Evolutionary conservation across 2,888 invertebrate species (phyloP).

Genomic region (Slavum lentiscoides): DNA sequence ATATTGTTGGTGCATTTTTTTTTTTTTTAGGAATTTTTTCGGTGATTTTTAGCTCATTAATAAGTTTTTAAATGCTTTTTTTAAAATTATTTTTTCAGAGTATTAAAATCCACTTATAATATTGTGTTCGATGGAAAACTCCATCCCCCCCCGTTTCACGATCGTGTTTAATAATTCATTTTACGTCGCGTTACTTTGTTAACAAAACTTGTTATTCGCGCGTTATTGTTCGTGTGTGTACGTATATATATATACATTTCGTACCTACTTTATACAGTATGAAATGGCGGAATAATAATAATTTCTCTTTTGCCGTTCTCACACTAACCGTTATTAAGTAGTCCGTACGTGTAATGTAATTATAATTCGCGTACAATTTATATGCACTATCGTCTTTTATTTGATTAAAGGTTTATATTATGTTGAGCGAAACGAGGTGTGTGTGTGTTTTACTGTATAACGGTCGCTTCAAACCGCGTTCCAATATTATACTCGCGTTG

Average conservation of each 20-base stretch:
- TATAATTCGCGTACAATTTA: background rate
- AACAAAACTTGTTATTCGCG: background rate
- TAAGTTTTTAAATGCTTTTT: too few relatives aligned
- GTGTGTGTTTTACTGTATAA: too few relatives aligned
- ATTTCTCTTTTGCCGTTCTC: background rate
- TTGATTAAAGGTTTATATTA: background rate
- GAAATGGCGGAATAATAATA: background rate
- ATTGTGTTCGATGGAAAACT: too few relatives aligned
- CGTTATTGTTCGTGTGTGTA: background rate
- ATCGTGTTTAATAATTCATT: background rate
- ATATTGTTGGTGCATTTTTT: too few relatives aligned
- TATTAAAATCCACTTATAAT: too few relatives aligned
- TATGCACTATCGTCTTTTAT: constrained; percentile 15
- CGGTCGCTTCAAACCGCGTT: too few relatives aligned
- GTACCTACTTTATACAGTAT: background rate
- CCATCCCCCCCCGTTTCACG: too few relatives aligned
- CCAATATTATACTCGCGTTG: too few relatives aligned
- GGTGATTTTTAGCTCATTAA: too few relatives aligned
- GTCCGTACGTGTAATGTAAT: background rate
- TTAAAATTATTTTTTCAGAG: too few relatives aligned
- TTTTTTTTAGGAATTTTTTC: too few relatives aligned
- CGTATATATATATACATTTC: background rate
- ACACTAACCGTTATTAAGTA: constrained; percentile 11
- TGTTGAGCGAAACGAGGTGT: background rate
- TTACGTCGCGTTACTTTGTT: background rate